These are phyloP conservation scores for Leiothrix lutea DNA, from an alignment of 2,113 vertebrate species.

Conservation along the genomic window DNA sequence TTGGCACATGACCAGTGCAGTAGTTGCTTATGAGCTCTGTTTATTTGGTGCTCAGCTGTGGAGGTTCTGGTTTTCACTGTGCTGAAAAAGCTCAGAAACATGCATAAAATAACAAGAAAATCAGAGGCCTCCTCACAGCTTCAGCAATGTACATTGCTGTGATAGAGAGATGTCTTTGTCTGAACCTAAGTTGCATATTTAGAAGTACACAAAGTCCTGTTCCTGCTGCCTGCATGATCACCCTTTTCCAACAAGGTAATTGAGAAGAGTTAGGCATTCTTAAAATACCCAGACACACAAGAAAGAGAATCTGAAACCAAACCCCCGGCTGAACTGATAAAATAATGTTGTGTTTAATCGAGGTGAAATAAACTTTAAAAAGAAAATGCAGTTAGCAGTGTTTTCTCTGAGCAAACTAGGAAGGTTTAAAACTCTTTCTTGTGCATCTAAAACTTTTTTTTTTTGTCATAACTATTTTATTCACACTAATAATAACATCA, in stretches of 20 bases:
- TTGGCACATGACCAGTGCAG: not conserved
- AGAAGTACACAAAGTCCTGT: not conserved
- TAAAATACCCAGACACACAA: not conserved
- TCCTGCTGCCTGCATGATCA: slow-evolving; percentile 6
- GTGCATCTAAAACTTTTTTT: not conserved
- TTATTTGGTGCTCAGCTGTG: not conserved
- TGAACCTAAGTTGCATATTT: not conserved
- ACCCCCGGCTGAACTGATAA: not conserved
- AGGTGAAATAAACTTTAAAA: not conserved
- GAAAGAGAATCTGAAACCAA: not conserved
- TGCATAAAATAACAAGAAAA: not conserved
- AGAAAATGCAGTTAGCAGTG: not conserved
- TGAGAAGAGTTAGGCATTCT: slow-evolving; percentile 27
- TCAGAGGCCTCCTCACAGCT: not conserved
- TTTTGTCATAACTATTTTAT: not conserved
- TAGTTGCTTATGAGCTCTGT: not conserved
- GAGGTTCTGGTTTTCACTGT: not conserved
- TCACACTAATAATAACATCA: not conserved
- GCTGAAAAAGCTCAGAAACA: not conserved
- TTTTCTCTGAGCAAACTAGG: not conserved
- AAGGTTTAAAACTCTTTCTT: not conserved
- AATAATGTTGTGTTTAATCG: not conserved
- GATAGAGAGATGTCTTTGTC: not conserved
- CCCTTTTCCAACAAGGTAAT: slow-evolving; percentile 39
- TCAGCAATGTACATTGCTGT: not conserved